Conservation (phyloP, 2,113 vertebrate species). For the Danio rerio region DNA sequence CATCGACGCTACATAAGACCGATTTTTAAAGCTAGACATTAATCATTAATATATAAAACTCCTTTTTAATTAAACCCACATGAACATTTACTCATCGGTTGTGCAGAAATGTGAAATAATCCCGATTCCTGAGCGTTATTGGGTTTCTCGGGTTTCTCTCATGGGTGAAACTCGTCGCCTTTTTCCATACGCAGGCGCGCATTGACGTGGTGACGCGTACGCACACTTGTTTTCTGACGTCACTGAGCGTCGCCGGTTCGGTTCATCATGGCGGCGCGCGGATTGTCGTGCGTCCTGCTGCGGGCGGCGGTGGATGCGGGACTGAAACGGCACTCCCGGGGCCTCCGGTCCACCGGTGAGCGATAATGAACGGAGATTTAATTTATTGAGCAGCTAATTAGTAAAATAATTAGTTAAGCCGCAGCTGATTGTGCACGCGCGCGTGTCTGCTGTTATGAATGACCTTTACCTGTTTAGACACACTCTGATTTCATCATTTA, state of each 20-base stretch:
- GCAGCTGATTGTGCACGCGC: background rate
- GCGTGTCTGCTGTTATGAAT: background rate
- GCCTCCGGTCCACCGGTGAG: constrained; percentile 71
- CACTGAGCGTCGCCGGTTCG: background rate
- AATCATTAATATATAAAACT: background rate
- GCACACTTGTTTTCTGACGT: constrained; percentile 9
- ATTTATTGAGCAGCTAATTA: background rate
- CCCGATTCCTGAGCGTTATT: background rate
- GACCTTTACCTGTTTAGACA: background rate
- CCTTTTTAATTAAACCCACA: background rate
- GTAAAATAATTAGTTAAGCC: too few relatives aligned
- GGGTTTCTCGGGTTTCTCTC: background rate
- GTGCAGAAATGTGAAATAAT: constrained; percentile 3
- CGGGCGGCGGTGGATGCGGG: constrained; percentile 61
- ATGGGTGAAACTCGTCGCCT: background rate
- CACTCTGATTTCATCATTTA: background rate
- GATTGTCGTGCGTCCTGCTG: background rate
- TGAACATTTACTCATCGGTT: background rate
- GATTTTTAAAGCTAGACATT: background rate
- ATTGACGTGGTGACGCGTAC: constrained; percentile 61
- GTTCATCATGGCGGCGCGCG: constrained; percentile 76
- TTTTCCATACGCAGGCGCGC: background rate
- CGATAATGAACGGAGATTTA: background rate
- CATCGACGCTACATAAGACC: background rate
- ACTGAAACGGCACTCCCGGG: constrained; percentile 64